Conservation (phyloP, 2,113 vertebrate genomes). For the Numenius arquata region DNA sequence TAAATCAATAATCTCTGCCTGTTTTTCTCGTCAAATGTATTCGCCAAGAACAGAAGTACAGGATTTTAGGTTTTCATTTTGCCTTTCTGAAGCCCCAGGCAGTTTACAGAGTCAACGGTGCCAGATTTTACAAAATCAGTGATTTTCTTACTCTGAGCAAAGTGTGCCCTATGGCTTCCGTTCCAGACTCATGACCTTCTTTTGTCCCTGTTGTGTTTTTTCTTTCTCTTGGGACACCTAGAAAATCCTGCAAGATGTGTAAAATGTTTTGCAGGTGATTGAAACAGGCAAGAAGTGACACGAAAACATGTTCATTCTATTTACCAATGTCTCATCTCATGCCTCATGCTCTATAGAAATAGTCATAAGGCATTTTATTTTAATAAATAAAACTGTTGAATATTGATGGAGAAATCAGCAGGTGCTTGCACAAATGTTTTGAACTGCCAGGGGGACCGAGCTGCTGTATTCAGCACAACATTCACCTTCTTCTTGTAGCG, state of each 20-base stretch:
- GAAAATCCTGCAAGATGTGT: neutral
- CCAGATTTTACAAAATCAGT: neutral
- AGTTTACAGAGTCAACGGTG: neutral
- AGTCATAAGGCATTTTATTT: neutral
- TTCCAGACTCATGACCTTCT: neutral
- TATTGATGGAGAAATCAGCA: neutral
- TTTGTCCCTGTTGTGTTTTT: neutral
- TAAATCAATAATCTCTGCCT: neutral
- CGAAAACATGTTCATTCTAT: neutral
- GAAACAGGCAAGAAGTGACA: neutral
- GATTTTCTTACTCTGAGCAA: neutral
- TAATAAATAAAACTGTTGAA: neutral
- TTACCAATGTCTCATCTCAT: neutral
- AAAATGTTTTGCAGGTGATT: neutral
- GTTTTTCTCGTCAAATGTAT: neutral
- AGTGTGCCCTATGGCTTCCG: neutral
- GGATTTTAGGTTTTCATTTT: neutral
- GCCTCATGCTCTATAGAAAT: neutral
- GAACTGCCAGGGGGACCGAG: neutral
- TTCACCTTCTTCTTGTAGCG: neutral
- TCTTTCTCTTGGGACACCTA: neutral
- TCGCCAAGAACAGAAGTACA: neutral
- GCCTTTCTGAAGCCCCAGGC: neutral
- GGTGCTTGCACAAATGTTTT: neutral
- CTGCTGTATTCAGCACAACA: neutral